Percentiles rank a stretch among this genome's conserved stretches.
These are phyloP conservation scores for Tetragnatha versicolor DNA, from an alignment of 1,140 invertebrate species.

Conservation along the genomic window DNA sequence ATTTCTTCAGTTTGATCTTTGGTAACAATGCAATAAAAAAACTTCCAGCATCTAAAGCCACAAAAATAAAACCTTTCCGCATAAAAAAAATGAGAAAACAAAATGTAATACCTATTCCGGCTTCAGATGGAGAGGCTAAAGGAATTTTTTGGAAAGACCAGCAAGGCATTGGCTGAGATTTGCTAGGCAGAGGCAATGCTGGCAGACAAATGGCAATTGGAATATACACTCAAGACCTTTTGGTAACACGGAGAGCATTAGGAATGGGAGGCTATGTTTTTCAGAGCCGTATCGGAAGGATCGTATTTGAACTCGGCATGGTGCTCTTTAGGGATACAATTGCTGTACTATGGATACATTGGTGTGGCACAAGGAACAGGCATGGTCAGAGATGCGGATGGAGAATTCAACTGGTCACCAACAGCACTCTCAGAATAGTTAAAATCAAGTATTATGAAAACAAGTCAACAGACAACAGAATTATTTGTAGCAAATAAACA, in stretches of 20 bases:
- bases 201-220: constrained; percentile 38
- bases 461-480: constrained; percentile 27
- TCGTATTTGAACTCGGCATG: constrained; percentile 20
- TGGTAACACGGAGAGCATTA: constrained; percentile 46
- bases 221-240: constrained; percentile 37
- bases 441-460: constrained; percentile 51
- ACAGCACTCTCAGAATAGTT: constrained; percentile 48
- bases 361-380: constrained; percentile 42
- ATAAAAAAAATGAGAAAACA: constrained; percentile 32
- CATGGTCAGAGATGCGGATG: constrained; percentile 35
- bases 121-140: constrained; percentile 42
- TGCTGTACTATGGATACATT: constrained; percentile 31
- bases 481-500: constrained; percentile 18
- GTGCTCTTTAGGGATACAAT: constrained; percentile 30
- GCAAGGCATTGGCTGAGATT: constrained; percentile 43
- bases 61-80: constrained; percentile 37
- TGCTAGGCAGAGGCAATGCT: constrained; percentile 39
- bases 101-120: constrained; percentile 52
- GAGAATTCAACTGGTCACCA: constrained; percentile 34
- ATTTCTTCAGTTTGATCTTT: neutral
- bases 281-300: constrained; percentile 39
- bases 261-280: constrained; percentile 49
- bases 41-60: constrained; percentile 39
- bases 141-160: constrained; percentile 44
- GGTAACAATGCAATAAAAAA: neutral